Evolutionary conservation across 2,797 vertebrate species (phyloP), one percentile per base, ranked within the genome.

Genomic region (Mastacembelus armatus): DNA sequence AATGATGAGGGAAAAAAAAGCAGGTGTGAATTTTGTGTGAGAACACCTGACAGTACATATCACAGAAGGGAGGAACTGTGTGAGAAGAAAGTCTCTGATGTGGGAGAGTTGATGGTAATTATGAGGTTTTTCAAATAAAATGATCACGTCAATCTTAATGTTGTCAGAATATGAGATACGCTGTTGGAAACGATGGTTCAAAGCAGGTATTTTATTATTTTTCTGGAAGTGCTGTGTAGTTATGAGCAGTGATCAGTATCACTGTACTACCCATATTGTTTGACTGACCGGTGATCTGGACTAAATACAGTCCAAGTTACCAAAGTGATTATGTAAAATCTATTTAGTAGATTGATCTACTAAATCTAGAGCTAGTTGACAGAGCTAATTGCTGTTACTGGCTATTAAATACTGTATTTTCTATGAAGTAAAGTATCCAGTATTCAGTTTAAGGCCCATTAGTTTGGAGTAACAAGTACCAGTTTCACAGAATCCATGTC

Each of bases 251-350:
- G 38, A 55, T 74, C 26, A 2, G 8, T 61, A 26, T 70, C 36
- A 32, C 35, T 49, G 43, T 1, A 18, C 50, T 33, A 36, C 45
- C 57, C 49, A 65, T 27, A 33, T 33, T 7, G 10, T 55, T 50
- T 71, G 73, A 68, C 44, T 72, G 65, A 67, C 45, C 66, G 42
- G 24, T 44, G 38, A 52, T 69, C 44, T 57, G 11, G 14, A 56
- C 10, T 39, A 32, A 42, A 27, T 39, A 7, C 29, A 15, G 30
- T 38, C 45, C 35, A 63, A 38, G 61, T 71, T 77, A 30, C 48
- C 24, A 55, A 27, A 40, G 43, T n/a, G 19, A 66, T 74, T 74
- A 61, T 35, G 35, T 49, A 52, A 63, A 71, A 55, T 50, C 22
- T 54, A 26, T 66, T 26, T 1, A 22, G 15, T 9, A 29, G 3